These are phyloP conservation scores for Rhabditoides inermis DNA, from an alignment of 2,888 invertebrate species.

Conservation along the genomic window DNA sequence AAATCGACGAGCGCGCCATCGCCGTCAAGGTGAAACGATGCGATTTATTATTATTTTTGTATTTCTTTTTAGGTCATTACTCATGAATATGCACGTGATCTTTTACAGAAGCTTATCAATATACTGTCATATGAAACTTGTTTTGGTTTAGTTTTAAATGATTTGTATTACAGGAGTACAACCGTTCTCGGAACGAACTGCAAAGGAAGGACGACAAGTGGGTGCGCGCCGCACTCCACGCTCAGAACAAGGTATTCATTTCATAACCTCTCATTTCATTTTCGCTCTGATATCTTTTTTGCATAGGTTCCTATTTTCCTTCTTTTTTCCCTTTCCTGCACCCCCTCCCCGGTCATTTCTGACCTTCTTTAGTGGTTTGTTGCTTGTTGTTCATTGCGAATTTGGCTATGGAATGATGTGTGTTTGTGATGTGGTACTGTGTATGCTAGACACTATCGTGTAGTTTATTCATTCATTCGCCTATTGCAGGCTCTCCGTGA, in stretches of 20 bases:
- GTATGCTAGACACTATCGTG: no score
- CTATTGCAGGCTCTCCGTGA: no score
- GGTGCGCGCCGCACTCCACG: slow-evolving; percentile 64
- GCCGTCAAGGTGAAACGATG: slow-evolving; percentile 34
- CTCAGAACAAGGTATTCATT: slow-evolving; percentile 64
- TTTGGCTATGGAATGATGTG: no score
- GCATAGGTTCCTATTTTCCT: not conserved
- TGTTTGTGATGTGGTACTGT: no score
- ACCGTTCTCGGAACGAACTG: slow-evolving; percentile 18
- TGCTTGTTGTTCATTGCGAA: no score
- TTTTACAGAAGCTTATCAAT: not conserved
- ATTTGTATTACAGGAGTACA: slow-evolving; percentile 21
- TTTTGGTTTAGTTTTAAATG: not conserved
- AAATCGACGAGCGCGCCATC: slow-evolving; percentile 55
- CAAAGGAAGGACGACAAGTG: slow-evolving; percentile 60
- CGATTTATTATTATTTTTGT: no score
- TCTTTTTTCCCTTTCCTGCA: not conserved
- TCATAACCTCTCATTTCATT: not conserved
- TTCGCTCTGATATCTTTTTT: not conserved
- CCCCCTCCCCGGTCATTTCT: no score
- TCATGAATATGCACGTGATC: not conserved
- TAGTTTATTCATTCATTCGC: no score
- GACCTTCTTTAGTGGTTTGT: no score
- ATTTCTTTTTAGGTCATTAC: not conserved
- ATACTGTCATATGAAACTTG: not conserved